Evolutionary conservation across 2,113 vertebrate genomes (phyloP).

Genomic region (Bos indicus): DNA sequence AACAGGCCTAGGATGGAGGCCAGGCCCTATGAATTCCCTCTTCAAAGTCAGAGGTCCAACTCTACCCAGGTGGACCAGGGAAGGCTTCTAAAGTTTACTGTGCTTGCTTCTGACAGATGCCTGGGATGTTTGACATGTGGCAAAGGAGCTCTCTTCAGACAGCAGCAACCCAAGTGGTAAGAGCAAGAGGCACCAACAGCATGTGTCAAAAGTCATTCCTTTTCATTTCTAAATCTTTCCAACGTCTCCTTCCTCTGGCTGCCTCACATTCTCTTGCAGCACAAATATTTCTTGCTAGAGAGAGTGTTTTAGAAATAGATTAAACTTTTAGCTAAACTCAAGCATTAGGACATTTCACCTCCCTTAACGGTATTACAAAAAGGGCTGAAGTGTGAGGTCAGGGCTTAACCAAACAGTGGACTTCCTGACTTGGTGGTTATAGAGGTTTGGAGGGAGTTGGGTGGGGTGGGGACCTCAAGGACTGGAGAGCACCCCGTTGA

Average conservation of each 20-base stretch:
- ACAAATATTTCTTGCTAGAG: background rate
- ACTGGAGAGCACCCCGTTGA: background rate
- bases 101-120: background rate
- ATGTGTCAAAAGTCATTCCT: accelerated
- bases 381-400: background rate
- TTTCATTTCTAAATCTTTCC: background rate
- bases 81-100: background rate
- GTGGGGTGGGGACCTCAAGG: background rate
- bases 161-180: background rate
- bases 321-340: background rate
- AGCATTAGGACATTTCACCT: background rate
- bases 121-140: background rate
- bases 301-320: background rate
- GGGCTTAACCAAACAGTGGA: background rate
- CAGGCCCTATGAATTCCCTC: too few species aligned
- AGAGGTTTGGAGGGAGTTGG: background rate
- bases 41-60: background rate
- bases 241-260: accelerated
- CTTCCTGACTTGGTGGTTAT: background rate
- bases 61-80: background rate
- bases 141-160: background rate
- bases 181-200: background rate
- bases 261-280: background rate
- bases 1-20: too few species aligned
- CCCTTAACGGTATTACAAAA: background rate